Percentiles rank a stretch among this genome's conserved stretches.
Conservation (phyloP, 2,113 vertebrate genomes). For the Channa maculata region DNA sequence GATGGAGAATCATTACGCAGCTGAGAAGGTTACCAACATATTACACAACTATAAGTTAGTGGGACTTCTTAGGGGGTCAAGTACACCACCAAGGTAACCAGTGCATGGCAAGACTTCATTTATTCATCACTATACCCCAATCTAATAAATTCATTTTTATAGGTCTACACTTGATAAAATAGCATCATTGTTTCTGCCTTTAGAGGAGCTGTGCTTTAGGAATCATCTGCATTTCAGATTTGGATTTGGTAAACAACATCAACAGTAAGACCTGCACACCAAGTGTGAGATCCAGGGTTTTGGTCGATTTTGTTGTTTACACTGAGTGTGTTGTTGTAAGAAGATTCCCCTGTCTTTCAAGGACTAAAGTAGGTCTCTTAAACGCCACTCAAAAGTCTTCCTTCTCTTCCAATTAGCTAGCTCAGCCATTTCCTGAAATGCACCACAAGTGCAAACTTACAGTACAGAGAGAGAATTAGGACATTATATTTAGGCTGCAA, state of each 20-base stretch:
- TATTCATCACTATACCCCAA: too few relatives aligned
- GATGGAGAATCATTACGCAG: not conserved
- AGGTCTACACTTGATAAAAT: too few relatives aligned
- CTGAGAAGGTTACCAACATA: too few relatives aligned
- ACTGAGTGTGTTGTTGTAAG: too few relatives aligned
- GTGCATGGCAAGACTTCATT: too few relatives aligned
- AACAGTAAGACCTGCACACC: not conserved
- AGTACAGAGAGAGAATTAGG: slow-evolving; percentile 14
- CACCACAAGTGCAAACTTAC: slow-evolving; percentile 1
- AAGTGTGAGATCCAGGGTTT: too few relatives aligned
- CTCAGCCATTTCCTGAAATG: slow-evolving; percentile 7
- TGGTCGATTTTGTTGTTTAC: too few relatives aligned
- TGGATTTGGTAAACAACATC: not conserved
- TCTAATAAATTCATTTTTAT: too few relatives aligned
- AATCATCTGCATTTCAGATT: too few relatives aligned
- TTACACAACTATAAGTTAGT: too few relatives aligned
- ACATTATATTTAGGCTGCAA: slow-evolving; percentile 41
- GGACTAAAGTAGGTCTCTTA: not conserved
- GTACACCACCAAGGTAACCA: too few relatives aligned
- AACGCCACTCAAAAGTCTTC: not conserved
- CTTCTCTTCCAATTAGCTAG: not conserved
- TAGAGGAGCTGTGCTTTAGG: not conserved
- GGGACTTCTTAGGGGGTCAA: too few relatives aligned
- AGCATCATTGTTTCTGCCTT: not conserved
- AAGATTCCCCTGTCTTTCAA: not conserved